These are phyloP conservation scores for Tangara arthus DNA, from an alignment of 2,797 vertebrate species.

Conservation along the genomic window DNA sequence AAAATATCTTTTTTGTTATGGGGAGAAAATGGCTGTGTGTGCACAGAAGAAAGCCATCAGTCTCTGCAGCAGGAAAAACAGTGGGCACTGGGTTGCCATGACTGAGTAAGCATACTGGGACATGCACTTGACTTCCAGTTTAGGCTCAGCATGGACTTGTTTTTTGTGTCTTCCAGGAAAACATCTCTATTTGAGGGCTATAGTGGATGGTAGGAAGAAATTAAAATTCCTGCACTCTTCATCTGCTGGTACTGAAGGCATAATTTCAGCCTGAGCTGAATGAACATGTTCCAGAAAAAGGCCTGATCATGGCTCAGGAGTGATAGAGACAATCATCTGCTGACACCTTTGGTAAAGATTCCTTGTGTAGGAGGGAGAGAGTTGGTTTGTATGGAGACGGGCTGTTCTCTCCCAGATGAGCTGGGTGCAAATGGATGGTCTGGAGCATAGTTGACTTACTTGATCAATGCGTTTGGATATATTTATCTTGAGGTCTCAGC, in stretches of 20 bases:
- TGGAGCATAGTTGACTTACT: neutral
- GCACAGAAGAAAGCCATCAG: neutral
- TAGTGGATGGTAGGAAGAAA: neutral
- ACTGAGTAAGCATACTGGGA: rapidly evolving
- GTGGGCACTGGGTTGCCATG: neutral
- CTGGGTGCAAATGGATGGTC: neutral
- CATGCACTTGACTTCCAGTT: neutral
- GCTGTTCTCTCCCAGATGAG: neutral
- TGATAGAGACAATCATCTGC: neutral
- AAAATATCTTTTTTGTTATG: neutral
- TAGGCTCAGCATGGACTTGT: neutral
- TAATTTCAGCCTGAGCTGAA: neutral
- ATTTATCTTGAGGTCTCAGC: neutral
- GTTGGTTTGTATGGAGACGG: neutral
- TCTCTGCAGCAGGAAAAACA: neutral
- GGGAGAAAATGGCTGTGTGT: neutral
- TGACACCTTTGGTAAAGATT: neutral
- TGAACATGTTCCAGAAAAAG: neutral
- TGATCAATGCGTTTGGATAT: neutral
- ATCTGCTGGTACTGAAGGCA: neutral
- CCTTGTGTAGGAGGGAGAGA: neutral
- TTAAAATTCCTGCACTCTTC: neutral
- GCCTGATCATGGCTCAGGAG: neutral
- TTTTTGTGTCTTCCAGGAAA: neutral
- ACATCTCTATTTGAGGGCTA: neutral